Percentiles rank a stretch among this genome's conserved stretches.
Evolutionary conservation across 1,140 invertebrate species (phyloP).

Genomic region (Formica selysi): DNA sequence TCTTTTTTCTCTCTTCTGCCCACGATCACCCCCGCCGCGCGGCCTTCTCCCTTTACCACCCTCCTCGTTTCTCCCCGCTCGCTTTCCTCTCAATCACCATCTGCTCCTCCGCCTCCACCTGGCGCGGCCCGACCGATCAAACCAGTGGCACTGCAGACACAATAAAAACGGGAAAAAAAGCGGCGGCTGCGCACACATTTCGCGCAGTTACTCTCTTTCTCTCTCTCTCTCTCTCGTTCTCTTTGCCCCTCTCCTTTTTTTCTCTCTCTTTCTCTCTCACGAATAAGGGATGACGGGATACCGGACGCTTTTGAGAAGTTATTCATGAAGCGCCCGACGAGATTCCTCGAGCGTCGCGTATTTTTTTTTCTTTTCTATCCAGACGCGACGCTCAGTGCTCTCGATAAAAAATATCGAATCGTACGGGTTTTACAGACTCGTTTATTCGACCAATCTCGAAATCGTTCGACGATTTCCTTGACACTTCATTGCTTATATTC

Average conservation of each 20-base stretch:
- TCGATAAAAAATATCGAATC: conserved; percentile 66
- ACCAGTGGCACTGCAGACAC: conserved; percentile 82
- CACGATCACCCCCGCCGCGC: conserved; percentile 67
- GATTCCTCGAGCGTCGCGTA: conserved; percentile 65
- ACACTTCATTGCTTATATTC: neutral
- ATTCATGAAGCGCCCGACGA: conserved; percentile 81
- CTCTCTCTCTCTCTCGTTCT: neutral
- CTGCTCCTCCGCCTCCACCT: conserved; percentile 75
- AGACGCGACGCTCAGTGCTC: conserved; percentile 24
- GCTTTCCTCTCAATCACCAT: conserved; percentile 74
- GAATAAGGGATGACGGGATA: conserved; percentile 59
- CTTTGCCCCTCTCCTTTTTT: neutral
- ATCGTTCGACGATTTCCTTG: conserved; percentile 6
- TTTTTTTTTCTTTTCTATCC: conserved; percentile 48
- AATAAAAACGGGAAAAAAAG: conserved; percentile 82
- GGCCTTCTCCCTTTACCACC: conserved; percentile 39
- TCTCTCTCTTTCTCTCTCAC: neutral
- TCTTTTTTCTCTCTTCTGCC: conserved; percentile 66
- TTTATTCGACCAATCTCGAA: conserved; percentile 34
- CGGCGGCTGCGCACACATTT: conserved; percentile 71
- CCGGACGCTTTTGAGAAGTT: conserved; percentile 76
- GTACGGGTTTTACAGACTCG: conserved; percentile 63
- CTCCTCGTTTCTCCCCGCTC: conserved; percentile 28
- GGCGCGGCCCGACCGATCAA: conserved; percentile 77
- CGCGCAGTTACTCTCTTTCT: conserved; percentile 64